Evolutionary conservation across 1,140 invertebrate genomes (phyloP).

Genomic region (Heliconius melpomene): DNA sequence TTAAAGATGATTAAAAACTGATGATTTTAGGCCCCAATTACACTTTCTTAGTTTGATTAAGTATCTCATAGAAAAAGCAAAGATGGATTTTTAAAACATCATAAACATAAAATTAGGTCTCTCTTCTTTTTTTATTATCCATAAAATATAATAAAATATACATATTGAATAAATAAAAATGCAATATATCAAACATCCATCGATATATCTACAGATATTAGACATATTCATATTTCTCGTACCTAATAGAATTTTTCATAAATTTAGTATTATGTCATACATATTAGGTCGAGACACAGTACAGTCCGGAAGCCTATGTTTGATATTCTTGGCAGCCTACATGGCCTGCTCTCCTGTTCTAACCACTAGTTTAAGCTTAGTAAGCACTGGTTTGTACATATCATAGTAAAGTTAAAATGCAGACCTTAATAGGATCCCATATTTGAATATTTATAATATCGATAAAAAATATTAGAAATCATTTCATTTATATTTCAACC

Average conservation of each 20-base stretch:
- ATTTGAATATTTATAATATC: background rate
- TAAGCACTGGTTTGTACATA: constrained; percentile 12
- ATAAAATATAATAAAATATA: too few species aligned
- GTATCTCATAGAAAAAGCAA: too few species aligned
- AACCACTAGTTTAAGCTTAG: constrained; percentile 16
- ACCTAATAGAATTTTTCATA: background rate
- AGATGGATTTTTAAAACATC: too few species aligned
- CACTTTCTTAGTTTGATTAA: too few species aligned
- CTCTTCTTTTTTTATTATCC: too few species aligned
- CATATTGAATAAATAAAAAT: too few species aligned
- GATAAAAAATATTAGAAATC: background rate
- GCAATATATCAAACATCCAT: too few species aligned
- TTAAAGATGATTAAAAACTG: too few species aligned
- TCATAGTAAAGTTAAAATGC: background rate
- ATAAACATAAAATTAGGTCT: too few species aligned
- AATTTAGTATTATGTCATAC: background rate
- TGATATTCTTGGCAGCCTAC: constrained; percentile 28
- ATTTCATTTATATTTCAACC: background rate
- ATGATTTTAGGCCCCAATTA: too few species aligned
- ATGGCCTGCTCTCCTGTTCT: constrained; percentile 10
- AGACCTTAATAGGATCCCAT: background rate
- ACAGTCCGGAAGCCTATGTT: constrained; percentile 25
- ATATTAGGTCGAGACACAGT: constrained; percentile 17
- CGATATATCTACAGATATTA: too few species aligned
- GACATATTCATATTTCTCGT: background rate